phyloP scores from a whole-genome alignment of 1,140 invertebrate genomes.

The Apis cerana region DNA sequence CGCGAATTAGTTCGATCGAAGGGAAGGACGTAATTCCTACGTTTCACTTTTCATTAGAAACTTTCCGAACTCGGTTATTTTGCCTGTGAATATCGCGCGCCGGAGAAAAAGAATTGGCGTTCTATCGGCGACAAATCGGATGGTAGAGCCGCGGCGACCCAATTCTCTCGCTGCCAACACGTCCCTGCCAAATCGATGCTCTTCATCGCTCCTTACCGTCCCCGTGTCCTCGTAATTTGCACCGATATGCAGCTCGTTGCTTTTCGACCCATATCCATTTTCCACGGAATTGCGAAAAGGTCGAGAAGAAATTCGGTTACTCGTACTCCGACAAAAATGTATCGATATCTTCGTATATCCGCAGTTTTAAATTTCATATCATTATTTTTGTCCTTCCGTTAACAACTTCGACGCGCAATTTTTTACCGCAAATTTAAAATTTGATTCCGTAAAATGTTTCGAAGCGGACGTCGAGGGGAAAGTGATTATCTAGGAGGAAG shows the following conservation, averaged over 20 bases:
- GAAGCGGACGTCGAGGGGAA: not conserved
- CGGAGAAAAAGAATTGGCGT: not conserved
- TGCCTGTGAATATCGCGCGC: too few species aligned
- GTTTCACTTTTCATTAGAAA: conserved; percentile 11
- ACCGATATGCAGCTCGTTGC: not conserved
- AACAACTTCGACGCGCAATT: too few species aligned
- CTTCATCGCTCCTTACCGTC: conserved; percentile 37
- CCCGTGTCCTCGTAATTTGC: conserved; percentile 16
- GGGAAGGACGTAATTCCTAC: not conserved
- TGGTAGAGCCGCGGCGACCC: conserved; percentile 33
- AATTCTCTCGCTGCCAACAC: conserved; percentile 37
- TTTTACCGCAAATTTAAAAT: too few species aligned
- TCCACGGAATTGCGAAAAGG: not conserved
- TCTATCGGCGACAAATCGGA: conserved; percentile 42
- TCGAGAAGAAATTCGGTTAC: not conserved
- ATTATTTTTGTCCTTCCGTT: too few species aligned
- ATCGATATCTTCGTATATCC: not conserved
- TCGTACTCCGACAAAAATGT: too few species aligned
- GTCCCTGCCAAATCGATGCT: conserved; percentile 53
- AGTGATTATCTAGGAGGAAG: not conserved
- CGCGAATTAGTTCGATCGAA: not conserved
- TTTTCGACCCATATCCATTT: conserved; percentile 22
- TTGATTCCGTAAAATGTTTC: too few species aligned
- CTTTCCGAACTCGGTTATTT: not conserved
- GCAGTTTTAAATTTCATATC: too few species aligned